phyloP scores from a whole-genome alignment of 2,797 vertebrate genomes.

The Neopelma chrysocephalum region DNA sequence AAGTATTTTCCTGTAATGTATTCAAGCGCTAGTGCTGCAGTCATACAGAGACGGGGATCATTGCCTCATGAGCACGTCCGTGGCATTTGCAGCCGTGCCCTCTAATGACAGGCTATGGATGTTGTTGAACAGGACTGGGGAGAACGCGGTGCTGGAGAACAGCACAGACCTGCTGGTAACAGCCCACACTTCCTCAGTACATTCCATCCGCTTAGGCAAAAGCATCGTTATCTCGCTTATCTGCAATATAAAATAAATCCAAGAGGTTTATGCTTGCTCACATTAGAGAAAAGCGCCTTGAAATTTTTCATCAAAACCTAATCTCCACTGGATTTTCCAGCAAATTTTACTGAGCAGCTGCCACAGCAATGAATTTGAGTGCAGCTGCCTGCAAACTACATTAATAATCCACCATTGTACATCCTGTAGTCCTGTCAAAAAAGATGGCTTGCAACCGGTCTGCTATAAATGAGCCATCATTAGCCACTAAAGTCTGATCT shows the following conservation, averaged over 20 bases:
- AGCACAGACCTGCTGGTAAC: neutral
- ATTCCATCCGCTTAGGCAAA: neutral
- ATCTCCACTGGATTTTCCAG: neutral
- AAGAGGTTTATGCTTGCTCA: neutral
- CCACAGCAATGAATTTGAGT: neutral
- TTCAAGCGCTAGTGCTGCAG: neutral
- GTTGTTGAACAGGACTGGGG: neutral
- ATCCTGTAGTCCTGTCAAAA: neutral
- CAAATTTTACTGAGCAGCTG: neutral
- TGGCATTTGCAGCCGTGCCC: neutral
- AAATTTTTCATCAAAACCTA: neutral
- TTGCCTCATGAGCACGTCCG: neutral
- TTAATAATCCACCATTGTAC: neutral
- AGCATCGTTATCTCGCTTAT: neutral
- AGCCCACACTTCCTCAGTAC: accelerated
- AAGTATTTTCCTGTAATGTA: neutral
- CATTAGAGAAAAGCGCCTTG: neutral
- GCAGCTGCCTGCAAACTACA: neutral
- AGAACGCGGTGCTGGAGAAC: neutral
- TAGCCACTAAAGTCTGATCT: neutral
- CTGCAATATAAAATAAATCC: neutral
- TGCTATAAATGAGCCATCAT: neutral
- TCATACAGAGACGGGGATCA: neutral
- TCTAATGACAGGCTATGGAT: neutral
- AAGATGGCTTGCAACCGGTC: neutral